Conservation (phyloP, 2,113 vertebrate species). For the Saguinus midas region DNA sequence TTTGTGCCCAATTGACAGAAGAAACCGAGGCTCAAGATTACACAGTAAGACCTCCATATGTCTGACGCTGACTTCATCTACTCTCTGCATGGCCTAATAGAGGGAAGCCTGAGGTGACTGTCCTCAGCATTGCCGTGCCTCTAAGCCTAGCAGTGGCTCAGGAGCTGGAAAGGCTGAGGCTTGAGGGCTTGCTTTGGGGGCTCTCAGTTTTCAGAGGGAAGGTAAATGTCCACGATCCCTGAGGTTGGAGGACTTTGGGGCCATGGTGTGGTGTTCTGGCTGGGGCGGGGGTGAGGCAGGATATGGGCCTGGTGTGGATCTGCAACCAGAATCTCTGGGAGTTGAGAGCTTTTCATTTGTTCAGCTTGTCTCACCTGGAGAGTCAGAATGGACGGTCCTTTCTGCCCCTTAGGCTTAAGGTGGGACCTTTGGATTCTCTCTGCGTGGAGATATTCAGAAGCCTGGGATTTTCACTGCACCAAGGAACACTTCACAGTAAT, state of each 20-base stretch:
- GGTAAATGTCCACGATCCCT: not conserved
- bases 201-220: not conserved
- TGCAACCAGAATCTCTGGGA: not conserved
- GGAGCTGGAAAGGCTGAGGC: not conserved
- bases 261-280: not conserved
- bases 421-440: not conserved
- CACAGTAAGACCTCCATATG: not conserved
- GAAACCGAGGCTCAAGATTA: not conserved
- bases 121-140: accelerated
- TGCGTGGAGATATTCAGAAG: not conserved
- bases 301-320: not conserved
- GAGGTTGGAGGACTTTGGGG: not conserved
- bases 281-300: no score
- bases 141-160: not conserved
- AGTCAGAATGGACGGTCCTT: not conserved
- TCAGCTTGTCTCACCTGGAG: not conserved
- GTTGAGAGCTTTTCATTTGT: not conserved
- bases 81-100: not conserved
- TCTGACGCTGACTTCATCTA: not conserved
- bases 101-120: not conserved
- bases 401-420: not conserved
- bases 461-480: not conserved
- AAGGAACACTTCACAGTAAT: not conserved
- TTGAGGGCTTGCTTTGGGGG: not conserved
- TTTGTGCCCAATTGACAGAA: not conserved